Conservation (phyloP, 2,888 invertebrate species). For the Iphiclides podalirius region DNA sequence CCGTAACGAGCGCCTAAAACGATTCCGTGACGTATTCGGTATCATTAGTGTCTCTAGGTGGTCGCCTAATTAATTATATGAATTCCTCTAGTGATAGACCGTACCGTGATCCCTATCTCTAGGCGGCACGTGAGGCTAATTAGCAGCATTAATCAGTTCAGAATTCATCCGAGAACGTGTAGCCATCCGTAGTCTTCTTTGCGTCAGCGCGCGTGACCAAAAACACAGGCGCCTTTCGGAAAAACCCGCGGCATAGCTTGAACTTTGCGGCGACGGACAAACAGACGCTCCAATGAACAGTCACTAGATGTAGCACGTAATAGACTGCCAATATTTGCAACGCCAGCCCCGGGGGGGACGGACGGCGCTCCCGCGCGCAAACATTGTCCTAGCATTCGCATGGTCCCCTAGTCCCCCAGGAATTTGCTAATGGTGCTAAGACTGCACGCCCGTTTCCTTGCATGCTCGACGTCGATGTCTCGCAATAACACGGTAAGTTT, state of each 20-base stretch:
- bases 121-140: too few relatives aligned
- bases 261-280: too few relatives aligned
- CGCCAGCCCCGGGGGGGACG: slow-evolving; percentile 48
- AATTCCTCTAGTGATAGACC: too few relatives aligned
- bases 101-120: too few relatives aligned
- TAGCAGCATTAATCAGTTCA: neutral
- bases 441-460: slow-evolving; percentile 18
- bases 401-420: slow-evolving; percentile 38
- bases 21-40: too few relatives aligned
- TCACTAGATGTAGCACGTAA: slow-evolving; percentile 46
- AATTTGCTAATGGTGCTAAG: slow-evolving; percentile 44
- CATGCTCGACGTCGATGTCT: slow-evolving; percentile 4
- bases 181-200: too few relatives aligned
- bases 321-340: slow-evolving; percentile 73
- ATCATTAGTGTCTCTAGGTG: too few relatives aligned
- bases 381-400: slow-evolving; percentile 58
- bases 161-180: too few relatives aligned
- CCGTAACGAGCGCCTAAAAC: slow-evolving; percentile 8
- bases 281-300: neutral
- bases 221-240: too few relatives aligned
- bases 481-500: slow-evolving; percentile 7
- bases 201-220: too few relatives aligned
- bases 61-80: too few relatives aligned
- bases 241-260: too few relatives aligned
- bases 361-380: slow-evolving; percentile 52